These are phyloP conservation scores for Datnioides undecimradiatus DNA, from an alignment of 2,113 vertebrate genomes.

Conservation along the genomic window DNA sequence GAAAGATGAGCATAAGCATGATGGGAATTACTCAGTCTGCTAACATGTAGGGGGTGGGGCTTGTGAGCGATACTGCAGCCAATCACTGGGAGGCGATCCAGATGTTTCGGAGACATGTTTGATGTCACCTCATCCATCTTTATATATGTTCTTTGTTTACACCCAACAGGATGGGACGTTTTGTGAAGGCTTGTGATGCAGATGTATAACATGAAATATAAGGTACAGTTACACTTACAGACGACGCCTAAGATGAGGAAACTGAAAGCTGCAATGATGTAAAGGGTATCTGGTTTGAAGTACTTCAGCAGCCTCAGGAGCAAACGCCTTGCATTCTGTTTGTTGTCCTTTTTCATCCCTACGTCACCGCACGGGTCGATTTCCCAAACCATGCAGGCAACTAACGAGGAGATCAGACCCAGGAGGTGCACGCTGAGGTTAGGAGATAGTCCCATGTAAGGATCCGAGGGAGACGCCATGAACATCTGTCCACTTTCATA, in stretches of 20 bases:
- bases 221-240: constrained; percentile 80
- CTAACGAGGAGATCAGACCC: not conserved
- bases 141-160: too few species aligned
- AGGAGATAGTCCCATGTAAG: constrained; percentile 14
- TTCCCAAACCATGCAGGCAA: constrained; percentile 80
- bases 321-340: constrained; percentile 41
- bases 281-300: constrained; percentile 72
- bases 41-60: too few species aligned
- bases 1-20: too few species aligned
- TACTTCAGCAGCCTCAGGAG: constrained; percentile 77
- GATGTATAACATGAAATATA: not conserved
- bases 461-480: not conserved
- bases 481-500: constrained; percentile 60
- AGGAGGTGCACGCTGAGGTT: constrained; percentile 55
- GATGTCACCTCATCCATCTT: too few species aligned
- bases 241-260: constrained; percentile 82
- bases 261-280: constrained; percentile 75
- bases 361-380: constrained; percentile 33
- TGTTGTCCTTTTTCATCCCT: not conserved
- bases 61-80: too few species aligned
- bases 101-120: too few species aligned
- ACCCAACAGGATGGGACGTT: too few species aligned
- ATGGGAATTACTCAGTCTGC: too few species aligned
- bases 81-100: too few species aligned
- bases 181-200: not conserved